A percentile compares a stretch with the other conserved stretches of the same genome.
Conservation (phyloP, 2,113 vertebrate genomes). For the Dipodomys merriami region DNA sequence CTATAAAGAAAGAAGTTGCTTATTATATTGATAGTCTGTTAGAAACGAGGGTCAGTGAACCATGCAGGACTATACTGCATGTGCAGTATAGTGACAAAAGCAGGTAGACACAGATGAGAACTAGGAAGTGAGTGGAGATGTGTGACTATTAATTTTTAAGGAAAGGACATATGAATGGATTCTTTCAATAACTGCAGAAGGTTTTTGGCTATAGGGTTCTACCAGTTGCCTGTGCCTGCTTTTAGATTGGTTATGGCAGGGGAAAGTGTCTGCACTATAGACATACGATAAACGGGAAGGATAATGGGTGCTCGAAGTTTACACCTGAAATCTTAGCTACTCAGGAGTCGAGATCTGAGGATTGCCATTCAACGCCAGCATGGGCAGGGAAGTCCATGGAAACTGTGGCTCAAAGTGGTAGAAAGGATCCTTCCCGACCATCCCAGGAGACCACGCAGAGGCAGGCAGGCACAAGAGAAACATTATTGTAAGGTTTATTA, state of each 20-base stretch:
- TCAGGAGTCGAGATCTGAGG: too few species aligned
- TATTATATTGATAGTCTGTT: neutral
- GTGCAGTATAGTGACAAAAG: neutral
- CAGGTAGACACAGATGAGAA: neutral
- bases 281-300: neutral
- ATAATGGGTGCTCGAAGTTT: rapidly evolving
- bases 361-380: too few species aligned
- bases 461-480: too few species aligned
- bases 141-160: neutral
- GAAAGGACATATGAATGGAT: neutral
- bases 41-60: neutral
- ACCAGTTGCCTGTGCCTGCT: neutral
- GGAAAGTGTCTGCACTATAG: neutral
- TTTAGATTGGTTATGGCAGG: neutral
- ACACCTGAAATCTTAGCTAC: too few species aligned
- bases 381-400: too few species aligned
- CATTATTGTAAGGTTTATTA: too few species aligned
- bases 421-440: too few species aligned
- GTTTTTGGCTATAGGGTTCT: neutral
- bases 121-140: neutral
- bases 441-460: too few species aligned
- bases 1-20: neutral
- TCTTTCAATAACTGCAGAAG: neutral
- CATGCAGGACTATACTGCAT: neutral
- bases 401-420: too few species aligned